These are phyloP conservation scores for Trichogramma pretiosum DNA, from an alignment of 1,140 invertebrate species.

Conservation along the genomic window DNA sequence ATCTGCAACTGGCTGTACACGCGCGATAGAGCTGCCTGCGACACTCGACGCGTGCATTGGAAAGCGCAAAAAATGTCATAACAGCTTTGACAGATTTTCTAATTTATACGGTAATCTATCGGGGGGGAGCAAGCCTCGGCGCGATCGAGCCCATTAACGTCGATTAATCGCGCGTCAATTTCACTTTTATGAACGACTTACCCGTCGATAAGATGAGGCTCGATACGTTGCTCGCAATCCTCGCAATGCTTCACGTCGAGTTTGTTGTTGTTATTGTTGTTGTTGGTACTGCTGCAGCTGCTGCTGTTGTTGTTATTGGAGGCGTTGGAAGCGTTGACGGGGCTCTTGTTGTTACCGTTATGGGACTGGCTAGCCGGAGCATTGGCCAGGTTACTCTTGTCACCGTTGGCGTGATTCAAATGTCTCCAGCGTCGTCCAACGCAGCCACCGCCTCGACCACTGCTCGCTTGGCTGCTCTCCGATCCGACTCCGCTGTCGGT, in stretches of 20 bases:
- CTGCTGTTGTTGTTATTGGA: no score
- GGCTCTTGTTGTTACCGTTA: neutral
- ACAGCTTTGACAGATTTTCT: slow-evolving; percentile 1
- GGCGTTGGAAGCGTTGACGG: no score
- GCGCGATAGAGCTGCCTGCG: neutral
- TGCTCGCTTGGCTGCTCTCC: slow-evolving; percentile 80
- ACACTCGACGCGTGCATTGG: neutral
- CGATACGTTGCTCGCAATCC: slow-evolving; percentile 41
- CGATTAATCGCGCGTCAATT: neutral
- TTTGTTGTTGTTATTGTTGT: slow-evolving; percentile 2
- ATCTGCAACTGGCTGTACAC: neutral
- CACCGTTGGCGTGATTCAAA: slow-evolving; percentile 30
- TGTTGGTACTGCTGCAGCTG: neutral
- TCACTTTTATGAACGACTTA: slow-evolving; percentile 13
- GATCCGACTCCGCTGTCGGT: slow-evolving; percentile 90
- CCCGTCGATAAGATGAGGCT: slow-evolving; percentile 41
- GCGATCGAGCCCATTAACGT: no score
- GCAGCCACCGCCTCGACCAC: slow-evolving; percentile 45
- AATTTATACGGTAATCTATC: slow-evolving; percentile 1
- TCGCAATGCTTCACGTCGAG: slow-evolving; percentile 38
- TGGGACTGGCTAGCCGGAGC: neutral
- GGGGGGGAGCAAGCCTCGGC: no score
- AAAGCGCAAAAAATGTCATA: no score
- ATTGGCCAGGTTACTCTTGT: slow-evolving; percentile 20
- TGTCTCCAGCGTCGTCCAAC: slow-evolving; percentile 32